A percentile compares a stretch with the other conserved stretches of the same genome.
phyloP scores from a whole-genome alignment of 1,140 invertebrate genomes.

The Bombus terrestris region DNA sequence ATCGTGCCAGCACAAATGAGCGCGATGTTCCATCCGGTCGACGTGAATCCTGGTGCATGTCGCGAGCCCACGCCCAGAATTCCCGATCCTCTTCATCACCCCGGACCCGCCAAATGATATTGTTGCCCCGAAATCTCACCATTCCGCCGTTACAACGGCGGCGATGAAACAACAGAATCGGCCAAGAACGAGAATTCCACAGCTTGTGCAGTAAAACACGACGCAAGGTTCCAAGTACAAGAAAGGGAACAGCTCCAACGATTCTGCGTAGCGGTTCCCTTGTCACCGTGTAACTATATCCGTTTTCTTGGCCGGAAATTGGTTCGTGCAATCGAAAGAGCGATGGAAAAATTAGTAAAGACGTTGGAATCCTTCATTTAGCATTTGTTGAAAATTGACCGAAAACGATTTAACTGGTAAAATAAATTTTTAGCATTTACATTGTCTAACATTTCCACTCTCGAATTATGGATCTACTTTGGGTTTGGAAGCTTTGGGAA shows the following conservation, averaged over 20 bases:
- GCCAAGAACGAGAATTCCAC: constrained; percentile 34
- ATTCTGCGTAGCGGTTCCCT: constrained; percentile 18
- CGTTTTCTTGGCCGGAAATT: not conserved
- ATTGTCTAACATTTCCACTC: too few species aligned
- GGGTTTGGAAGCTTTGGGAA: too few species aligned
- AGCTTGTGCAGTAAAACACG: constrained; percentile 52
- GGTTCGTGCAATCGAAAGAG: not conserved
- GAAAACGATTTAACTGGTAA: too few species aligned
- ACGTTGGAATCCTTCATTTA: not conserved
- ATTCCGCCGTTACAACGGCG: constrained; percentile 36
- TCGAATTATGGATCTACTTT: too few species aligned
- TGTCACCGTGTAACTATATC: not conserved
- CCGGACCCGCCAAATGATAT: constrained; percentile 73
- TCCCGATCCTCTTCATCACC: constrained; percentile 74
- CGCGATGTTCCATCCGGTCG: constrained; percentile 66
- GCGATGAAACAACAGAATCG: constrained; percentile 26
- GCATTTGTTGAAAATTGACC: too few species aligned
- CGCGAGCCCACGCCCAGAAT: constrained; percentile 76
- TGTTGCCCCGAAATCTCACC: constrained; percentile 74
- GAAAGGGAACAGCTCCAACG: constrained; percentile 51
- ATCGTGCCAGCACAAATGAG: constrained; percentile 70
- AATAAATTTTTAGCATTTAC: too few species aligned
- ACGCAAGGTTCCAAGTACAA: constrained; percentile 70
- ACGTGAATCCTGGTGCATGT: constrained; percentile 73
- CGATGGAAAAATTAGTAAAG: not conserved